Base-by-base conservation (phyloP, 1,140 invertebrate genomes). In the Ridgeia piscesae region DNA sequence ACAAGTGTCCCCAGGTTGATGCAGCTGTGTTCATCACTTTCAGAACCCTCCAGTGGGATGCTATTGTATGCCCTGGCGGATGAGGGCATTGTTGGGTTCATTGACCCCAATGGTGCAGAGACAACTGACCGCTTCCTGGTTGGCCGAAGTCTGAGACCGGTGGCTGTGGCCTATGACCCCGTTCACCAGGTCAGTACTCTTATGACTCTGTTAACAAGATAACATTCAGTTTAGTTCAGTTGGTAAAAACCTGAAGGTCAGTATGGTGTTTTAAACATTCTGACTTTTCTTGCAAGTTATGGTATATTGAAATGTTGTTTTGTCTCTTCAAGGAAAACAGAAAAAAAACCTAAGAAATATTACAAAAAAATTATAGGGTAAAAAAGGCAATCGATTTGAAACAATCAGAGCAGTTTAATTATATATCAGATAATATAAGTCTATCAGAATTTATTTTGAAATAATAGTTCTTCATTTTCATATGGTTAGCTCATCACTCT, bases 131-230 rank as follows among this genome's bases (percentile, higher is more conserved):
- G 93, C 31, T 94, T 94, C 27, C 92, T 94, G 17, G 94, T 94
- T 34, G 94, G 94, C 50, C 92, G 93, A 11, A 94, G 94, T 88
- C 77, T 93, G 34, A 89, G 93, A 34, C 95, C 95, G 2, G 94
- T 92, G 88, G 94, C 94, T 48, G 93, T 95, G 33, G 93, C 94
- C 88, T 95, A 95, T 93, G 95, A 95, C 42, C 94, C 94, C 2
- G 93, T 94, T 31, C 92, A 94, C 89, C 93, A 95, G 94, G 94
- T 95, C 58, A 77, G 58, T 77, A 77, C 11, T 77, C 6, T 27
- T 77, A 31, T 77, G 58, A 77, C 58, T 21, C 34, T 31, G 33
- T 91, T 91, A 91, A 35, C 48, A 33, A 27, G 89, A 35, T 90
- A n/a, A n/a, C n/a, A n/a, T n/a, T n/a, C 34, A 90, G 34, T 35